Evolutionary conservation across 2,113 vertebrate species (phyloP).

Genomic region (Hemichromis elongatus): DNA sequence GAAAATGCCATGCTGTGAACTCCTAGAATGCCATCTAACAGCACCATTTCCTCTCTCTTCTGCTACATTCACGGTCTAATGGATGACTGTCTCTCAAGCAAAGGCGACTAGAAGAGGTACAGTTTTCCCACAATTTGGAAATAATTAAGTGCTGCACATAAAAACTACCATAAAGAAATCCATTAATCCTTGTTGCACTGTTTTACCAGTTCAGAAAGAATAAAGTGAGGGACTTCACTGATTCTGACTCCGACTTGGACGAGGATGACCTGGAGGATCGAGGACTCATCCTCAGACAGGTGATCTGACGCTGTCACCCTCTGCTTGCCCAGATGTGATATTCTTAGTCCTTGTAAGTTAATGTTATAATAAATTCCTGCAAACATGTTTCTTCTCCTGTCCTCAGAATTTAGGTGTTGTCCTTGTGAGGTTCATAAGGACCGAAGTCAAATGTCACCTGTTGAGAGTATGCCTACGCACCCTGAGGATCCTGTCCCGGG

Average conservation of each 20-base stretch:
- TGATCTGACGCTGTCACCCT: neutral
- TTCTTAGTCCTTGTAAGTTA: neutral
- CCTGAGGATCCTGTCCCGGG: conserved; percentile 69
- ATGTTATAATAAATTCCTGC: neutral
- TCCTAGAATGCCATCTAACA: neutral
- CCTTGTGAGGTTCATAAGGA: conserved; percentile 59
- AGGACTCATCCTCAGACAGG: conserved; percentile 68
- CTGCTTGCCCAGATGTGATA: neutral
- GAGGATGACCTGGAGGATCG: conserved; percentile 54
- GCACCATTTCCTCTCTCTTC: neutral
- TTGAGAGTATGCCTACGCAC: conserved; percentile 52
- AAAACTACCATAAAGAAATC: neutral
- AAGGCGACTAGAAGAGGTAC: conserved; percentile 69
- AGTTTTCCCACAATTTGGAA: neutral
- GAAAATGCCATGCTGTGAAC: neutral
- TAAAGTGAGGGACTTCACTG: conserved; percentile 59
- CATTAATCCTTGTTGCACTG: neutral
- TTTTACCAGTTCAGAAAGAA: conserved; percentile 68
- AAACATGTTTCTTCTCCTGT: neutral
- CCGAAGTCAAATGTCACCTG: conserved; percentile 25
- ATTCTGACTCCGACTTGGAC: conserved; percentile 67
- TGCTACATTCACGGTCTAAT: neutral
- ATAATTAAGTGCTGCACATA: neutral
- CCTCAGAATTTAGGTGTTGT: conserved; percentile 58
- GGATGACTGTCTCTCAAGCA: conserved; percentile 30